Evolutionary conservation across 1,140 invertebrate species (phyloP).

Genomic region (Drosophila nasuta): DNA sequence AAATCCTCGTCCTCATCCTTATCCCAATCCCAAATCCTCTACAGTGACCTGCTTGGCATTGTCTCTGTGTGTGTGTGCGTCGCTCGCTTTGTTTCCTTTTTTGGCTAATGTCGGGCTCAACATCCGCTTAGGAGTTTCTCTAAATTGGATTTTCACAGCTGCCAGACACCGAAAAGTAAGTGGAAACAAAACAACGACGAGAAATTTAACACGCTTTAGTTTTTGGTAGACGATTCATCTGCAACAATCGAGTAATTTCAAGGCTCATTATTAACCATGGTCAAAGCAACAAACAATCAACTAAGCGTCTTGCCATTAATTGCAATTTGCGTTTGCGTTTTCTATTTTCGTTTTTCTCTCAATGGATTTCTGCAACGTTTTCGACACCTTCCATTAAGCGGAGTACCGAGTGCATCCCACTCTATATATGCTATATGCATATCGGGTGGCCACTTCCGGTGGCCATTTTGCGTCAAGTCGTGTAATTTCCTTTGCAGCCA

Average conservation of each 20-base stretch:
- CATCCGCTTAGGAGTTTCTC: constrained; percentile 68
- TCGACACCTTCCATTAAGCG: constrained; percentile 1
- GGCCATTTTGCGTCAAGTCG: constrained; percentile 71
- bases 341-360: background rate
- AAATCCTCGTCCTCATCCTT: constrained; percentile 5
- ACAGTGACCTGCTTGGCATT: constrained; percentile 36
- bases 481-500: constrained; percentile 75
- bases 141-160: constrained; percentile 82
- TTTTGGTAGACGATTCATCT: constrained; percentile 35
- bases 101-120: constrained; percentile 46
- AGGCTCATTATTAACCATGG: constrained; percentile 64
- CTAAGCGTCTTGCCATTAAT: constrained; percentile 58
- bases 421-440: background rate
- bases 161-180: constrained; percentile 41
- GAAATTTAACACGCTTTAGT: constrained; percentile 72
- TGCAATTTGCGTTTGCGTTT: constrained; percentile 11
- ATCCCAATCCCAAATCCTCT: background rate
- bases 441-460: constrained; percentile 56
- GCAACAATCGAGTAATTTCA: constrained; percentile 59
- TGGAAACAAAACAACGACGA: constrained; percentile 25
- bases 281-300: constrained; percentile 10
- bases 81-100: constrained; percentile 28
- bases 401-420: background rate
- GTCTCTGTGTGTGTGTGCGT: constrained; percentile 30
- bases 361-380: background rate